phyloP scores from a whole-genome alignment of 2,888 invertebrate species.

The Acanthococcus lagerstroemiae region DNA sequence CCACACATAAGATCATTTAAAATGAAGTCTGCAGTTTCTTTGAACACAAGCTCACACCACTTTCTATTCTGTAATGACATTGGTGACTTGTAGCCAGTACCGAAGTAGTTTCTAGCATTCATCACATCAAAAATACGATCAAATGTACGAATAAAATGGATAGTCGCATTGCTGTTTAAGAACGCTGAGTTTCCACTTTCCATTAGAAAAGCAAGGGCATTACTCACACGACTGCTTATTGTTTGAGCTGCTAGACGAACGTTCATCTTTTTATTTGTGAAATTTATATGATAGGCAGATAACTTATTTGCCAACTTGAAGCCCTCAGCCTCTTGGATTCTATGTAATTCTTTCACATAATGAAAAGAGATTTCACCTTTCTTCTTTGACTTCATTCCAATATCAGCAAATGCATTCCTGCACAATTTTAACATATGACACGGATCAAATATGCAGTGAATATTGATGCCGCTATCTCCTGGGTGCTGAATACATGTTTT shows the following conservation, averaged over 20 bases:
- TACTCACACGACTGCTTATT: conserved; percentile 37
- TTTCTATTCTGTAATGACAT: conserved; percentile 32
- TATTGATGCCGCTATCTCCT: background rate
- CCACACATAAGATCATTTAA: conserved; percentile 13
- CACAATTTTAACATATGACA: conserved; percentile 6
- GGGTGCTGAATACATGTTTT: background rate
- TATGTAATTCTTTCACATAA: conserved; percentile 5
- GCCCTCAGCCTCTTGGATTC: conserved; percentile 7
- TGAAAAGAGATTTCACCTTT: conserved; percentile 41
- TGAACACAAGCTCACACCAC: conserved; percentile 30
- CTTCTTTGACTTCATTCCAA: conserved; percentile 54
- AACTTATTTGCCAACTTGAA: conserved; percentile 19
- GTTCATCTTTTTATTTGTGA: conserved; percentile 27
- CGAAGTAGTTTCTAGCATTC: conserved; percentile 32
- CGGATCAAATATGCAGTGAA: conserved; percentile 8
- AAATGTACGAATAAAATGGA: conserved; percentile 13
- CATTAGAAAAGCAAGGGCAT: conserved; percentile 34
- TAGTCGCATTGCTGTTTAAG: background rate
- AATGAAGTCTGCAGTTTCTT: conserved; percentile 23
- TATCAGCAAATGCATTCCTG: background rate
- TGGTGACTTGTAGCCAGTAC: conserved; percentile 36
- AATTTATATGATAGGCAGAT: conserved; percentile 19
- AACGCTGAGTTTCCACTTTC: background rate
- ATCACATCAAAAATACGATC: conserved; percentile 22
- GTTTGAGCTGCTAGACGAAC: conserved; percentile 36